Conservation (phyloP, 1,140 invertebrate species). For the Vollenhovia emeryi region DNA sequence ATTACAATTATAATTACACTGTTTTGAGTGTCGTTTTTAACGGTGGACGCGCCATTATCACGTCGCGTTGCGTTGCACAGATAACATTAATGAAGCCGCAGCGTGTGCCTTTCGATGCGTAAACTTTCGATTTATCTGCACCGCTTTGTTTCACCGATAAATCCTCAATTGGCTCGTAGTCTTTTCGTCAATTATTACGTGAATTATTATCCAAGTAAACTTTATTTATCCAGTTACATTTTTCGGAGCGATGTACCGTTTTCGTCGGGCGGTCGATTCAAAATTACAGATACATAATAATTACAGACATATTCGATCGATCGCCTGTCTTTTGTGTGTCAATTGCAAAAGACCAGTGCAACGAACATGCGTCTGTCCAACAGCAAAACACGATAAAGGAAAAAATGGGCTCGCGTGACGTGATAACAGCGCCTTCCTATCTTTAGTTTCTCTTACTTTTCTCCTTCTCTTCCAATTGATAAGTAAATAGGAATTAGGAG, state of each 20-base stretch:
- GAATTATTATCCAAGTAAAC: background rate
- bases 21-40: slow-evolving; percentile 39
- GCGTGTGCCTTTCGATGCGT: background rate
- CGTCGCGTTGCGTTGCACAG: background rate
- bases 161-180: background rate
- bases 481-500: slow-evolving; percentile 31
- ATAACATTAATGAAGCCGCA: background rate
- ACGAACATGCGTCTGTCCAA: background rate
- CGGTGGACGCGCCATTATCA: background rate
- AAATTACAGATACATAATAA: background rate
- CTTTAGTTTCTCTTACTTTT: background rate
- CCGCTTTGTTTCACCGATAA: background rate
- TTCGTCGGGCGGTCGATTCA: background rate
- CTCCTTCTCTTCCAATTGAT: background rate
- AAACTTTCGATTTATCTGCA: background rate
- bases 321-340: background rate
- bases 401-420: background rate
- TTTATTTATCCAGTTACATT: background rate
- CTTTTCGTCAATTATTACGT: background rate
- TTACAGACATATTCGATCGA: background rate
- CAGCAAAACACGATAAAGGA: background rate
- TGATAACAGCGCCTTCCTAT: background rate
- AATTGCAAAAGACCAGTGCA: background rate
- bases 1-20: slow-evolving; percentile 64
- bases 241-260: background rate